Conservation (phyloP, 2,797 vertebrate genomes). For the Podarcis siculus region DNA sequence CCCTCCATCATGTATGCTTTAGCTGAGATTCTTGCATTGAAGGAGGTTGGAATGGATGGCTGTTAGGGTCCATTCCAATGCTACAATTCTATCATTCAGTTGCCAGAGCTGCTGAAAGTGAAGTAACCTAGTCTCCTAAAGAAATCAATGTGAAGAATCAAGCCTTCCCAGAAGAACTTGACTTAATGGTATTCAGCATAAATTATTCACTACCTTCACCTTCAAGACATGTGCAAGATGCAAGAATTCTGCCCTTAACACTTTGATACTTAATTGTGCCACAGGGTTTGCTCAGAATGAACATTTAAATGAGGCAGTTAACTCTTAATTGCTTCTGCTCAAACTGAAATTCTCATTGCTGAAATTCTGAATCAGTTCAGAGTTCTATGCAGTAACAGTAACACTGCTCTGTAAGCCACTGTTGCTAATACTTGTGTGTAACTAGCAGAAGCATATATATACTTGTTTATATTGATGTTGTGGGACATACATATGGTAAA, state of each 20-base stretch:
- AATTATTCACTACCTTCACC: conserved; percentile 36
- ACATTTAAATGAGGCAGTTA: conserved; percentile 22
- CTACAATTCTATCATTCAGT: not conserved
- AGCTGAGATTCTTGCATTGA: too few species aligned
- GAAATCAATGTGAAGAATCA: conserved; percentile 30
- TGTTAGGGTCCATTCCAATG: not conserved
- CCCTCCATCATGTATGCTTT: too few species aligned
- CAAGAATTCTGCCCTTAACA: not conserved
- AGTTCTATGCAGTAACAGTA: not conserved
- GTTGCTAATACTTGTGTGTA: too few species aligned
- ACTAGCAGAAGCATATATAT: too few species aligned
- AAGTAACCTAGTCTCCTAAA: conserved; percentile 23
- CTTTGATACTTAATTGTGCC: conserved; percentile 18
- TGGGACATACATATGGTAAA: not conserved
- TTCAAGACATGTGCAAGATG: not conserved
- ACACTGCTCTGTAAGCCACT: not conserved
- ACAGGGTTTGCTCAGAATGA: conserved; percentile 6
- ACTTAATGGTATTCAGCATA: conserved; percentile 25
- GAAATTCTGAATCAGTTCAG: not conserved
- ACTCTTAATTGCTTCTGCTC: conserved; percentile 3
- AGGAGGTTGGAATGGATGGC: too few species aligned
- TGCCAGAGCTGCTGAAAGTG: not conserved
- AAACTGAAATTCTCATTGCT: not conserved
- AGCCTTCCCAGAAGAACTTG: conserved; percentile 39
- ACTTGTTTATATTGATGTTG: not conserved